Base-by-base conservation (phyloP, 2,888 invertebrate species). In the Scaptomyza tumidula region DNA sequence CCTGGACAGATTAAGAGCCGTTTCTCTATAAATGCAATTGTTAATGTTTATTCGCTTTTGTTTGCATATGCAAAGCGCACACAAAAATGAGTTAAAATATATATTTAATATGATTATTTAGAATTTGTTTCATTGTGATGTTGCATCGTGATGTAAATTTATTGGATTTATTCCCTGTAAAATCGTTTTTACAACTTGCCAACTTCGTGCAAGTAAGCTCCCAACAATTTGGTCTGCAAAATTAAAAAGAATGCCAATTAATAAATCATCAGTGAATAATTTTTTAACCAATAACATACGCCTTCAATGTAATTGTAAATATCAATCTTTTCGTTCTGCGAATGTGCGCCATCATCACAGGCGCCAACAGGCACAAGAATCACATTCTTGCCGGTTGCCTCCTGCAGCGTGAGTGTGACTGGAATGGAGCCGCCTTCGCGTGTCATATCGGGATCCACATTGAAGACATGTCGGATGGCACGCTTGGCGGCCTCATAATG, bases 351-450 rank as follows among this genome's bases (percentile, higher is more conserved):
- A 93, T 99, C 99, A 92, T 99, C 99, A 63, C 89, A 88, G 59
- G 97, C 95, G 52, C 99, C 99, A 91, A 99, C 96, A 1, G 99
- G 99, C 78, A 99, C 93, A 72, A 99, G 93, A 90, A 99, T 94
- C 53, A 99, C 98, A 93, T 98, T 99, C 91, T 97, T 97, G 0
- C 96, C 96, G 59, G 98, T 98, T 10, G 96, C 96, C 92, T 98
- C 96, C 93, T 97, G 96, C 90, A 99, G 95, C 45, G 98, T 98
- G 75, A 99, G 93, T 52, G 99, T 98, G 67, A 99, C 97, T 2
- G 99, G 99, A 92, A 99, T 99, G 46, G 98, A 98, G 16, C 99
- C 99, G 60, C 99, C 99, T 92, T 99, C 99, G 58, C 99, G 95
- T 0, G 97, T 98, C 93, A 98, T 94, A 93, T 99, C 98, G 0